Evolutionary conservation across 2,888 invertebrate genomes (phyloP), one percentile per base, ranked within the genome.

Genomic region (Venusia cambrica): DNA sequence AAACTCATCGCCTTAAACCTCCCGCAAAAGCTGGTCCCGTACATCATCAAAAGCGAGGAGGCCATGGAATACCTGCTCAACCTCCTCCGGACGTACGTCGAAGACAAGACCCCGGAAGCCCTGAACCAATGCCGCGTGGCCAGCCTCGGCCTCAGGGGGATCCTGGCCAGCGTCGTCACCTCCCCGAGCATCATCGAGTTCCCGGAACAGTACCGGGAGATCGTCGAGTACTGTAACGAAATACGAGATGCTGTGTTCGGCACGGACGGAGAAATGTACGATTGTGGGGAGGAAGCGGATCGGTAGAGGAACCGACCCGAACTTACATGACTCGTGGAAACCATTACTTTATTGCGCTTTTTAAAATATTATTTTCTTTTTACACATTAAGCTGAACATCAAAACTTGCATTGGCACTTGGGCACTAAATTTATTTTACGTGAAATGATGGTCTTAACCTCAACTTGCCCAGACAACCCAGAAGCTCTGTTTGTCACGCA

Each of bases 31-130:
- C 53, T 84, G 9, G 57, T 67, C 0, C 49, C 55, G 0, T 62
- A 68, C 17, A 42, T 87, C 1, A 62, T 62, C 15, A 25, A 30
- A 0, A 57, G 67, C 0, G 67, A 75, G 16, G 58, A 63, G 0
- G 56, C 67, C 1, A 65, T 83, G 0, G 81, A 81, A 20, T 80
- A 85, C 9, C 20, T 84, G 0, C 62, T 87, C 1, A 57, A 61
- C 34, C 55, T 76, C 1, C 53, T 87, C 1, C 34, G 59, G 0
- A 48, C 58, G 0, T 42, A 84, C 1, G 19, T 73, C 0, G 62
- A 67, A 0, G 52, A 51, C 5, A 10, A 37, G 1, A 61, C 76
- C 8, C 45, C 57, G 0, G 43, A 38, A 0, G 54, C 71, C 1
- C 14, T 78, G 2, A 20, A 37, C 0, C 74, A 78, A 33, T 73